These are phyloP conservation scores for Condylura cristata DNA, from an alignment of 2,113 vertebrate species.

Conservation along the genomic window DNA sequence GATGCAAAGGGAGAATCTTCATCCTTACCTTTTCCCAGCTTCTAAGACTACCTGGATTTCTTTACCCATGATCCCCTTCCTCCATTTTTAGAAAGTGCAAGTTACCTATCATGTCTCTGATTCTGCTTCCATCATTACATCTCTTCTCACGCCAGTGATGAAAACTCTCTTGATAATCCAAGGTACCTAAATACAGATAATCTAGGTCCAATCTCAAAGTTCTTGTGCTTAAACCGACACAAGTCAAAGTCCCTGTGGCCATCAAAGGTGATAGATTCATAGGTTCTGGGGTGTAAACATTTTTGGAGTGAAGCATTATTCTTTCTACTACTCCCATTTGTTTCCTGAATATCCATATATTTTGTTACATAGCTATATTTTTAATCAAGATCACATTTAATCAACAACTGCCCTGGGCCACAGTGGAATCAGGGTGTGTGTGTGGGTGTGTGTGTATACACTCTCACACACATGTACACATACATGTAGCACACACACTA, in stretches of 20 bases:
- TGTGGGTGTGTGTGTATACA: too few species aligned
- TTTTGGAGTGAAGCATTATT: not conserved
- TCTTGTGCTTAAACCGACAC: not conserved
- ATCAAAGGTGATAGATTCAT: not conserved
- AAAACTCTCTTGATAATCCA: not conserved
- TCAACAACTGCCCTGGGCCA: not conserved
- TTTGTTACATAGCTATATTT: not conserved
- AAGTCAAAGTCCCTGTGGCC: not conserved
- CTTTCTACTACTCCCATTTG: not conserved
- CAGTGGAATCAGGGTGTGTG: not conserved
- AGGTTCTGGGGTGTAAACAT: not conserved
- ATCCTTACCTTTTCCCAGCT: not conserved
- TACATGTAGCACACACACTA: not conserved
- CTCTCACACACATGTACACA: not conserved
- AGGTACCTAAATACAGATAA: not conserved
- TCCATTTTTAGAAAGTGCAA: not conserved
- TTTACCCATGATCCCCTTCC: not conserved
- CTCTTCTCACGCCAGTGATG: not conserved
- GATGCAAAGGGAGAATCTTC: not conserved
- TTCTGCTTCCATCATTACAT: too few species aligned
- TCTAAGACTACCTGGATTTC: not conserved
- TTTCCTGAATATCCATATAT: not conserved
- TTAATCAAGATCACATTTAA: not conserved
- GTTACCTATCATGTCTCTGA: not conserved
- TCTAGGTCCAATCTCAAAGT: not conserved